Base-by-base conservation (phyloP, 92 coral and sea anemone genomes). In the Pocillopora grandis region DNA sequence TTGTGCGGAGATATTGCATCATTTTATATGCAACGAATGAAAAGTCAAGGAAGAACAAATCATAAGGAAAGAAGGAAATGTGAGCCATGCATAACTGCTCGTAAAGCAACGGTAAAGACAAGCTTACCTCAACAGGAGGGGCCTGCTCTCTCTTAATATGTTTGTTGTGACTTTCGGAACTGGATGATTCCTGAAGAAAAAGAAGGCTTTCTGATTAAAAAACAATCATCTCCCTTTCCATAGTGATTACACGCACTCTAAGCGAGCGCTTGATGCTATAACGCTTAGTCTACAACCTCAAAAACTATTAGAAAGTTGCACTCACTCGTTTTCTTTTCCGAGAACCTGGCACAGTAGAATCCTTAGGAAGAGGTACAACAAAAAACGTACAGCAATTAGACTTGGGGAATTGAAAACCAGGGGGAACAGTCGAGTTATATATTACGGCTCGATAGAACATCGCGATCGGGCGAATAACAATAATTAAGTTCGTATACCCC, bases 251-350 rank as follows among this genome's bases (percentile, higher is more conserved):
- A 3, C 5, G 4, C 52, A 42, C 8, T 42, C 8, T 7, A 42
- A 42, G 52, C 52, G 52, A 42, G 52, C 52, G 52, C 52, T 42
- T 42, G 52, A 42, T 7, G 8, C 8, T 42, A 42, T 42, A 42
- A 42, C 52, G 8, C 52, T 42, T 42, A 42, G 31, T 27, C 52
- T 42, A 42, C 52, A 65, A 65, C 15, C 17, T 13, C 2, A 21
- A 11, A 31, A 23, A 23, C 12, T 23, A 61, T 9, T 3, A 13
- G 7, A 9, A 77, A 37, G 19, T 18, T 23, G 12, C 31, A 63
- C 86, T 83, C 49, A 83, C 86, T 83, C 86, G 71, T 65, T 83
- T 83, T 63, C 86, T 83, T 55, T 83, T 83, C 63, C 86, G 86
- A 27, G 86, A 62, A 11, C 86, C 86, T 16, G 80, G 12, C 73